Evolutionary conservation across 2,113 vertebrate genomes (phyloP).

Genomic region (Scartelaos histophorus): DNA sequence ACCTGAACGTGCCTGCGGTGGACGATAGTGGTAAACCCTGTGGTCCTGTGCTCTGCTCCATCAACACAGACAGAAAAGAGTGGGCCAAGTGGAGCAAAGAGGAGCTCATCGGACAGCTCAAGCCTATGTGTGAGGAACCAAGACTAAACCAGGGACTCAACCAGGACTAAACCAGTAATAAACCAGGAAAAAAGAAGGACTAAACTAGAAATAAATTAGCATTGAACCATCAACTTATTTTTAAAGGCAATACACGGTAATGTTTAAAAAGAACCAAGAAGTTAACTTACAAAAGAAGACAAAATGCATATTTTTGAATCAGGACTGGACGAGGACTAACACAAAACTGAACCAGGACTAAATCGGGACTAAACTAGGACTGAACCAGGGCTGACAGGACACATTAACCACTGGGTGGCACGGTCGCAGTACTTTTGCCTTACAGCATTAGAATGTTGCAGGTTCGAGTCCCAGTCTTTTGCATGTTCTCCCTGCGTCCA

Average conservation of each 20-base stretch:
- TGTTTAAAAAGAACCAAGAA: no score
- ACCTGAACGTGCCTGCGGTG: constrained; percentile 97
- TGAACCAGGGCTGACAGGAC: no score
- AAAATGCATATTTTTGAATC: no score
- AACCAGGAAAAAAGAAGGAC: neutral
- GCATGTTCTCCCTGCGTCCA: no score
- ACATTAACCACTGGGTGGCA: no score
- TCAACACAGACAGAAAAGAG: constrained; percentile 99
- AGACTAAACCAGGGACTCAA: neutral
- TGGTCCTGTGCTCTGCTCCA: constrained; percentile 95
- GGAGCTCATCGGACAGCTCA: constrained; percentile 96
- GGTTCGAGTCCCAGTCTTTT: no score
- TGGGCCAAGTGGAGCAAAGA: constrained; percentile 99
- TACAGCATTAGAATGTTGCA: no score
- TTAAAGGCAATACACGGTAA: no score
- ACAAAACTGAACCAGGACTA: neutral
- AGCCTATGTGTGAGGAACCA: constrained; percentile 93
- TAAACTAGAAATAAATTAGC: neutral
- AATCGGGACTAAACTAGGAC: neutral
- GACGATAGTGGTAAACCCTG: constrained; percentile 98
- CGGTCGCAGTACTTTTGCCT: no score
- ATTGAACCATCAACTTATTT: neutral
- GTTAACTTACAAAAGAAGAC: no score
- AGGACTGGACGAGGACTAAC: no score
- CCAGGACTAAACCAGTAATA: neutral